Conservation (phyloP, 92 coral and sea anemone genomes). For the Plumapathes pennacea region DNA sequence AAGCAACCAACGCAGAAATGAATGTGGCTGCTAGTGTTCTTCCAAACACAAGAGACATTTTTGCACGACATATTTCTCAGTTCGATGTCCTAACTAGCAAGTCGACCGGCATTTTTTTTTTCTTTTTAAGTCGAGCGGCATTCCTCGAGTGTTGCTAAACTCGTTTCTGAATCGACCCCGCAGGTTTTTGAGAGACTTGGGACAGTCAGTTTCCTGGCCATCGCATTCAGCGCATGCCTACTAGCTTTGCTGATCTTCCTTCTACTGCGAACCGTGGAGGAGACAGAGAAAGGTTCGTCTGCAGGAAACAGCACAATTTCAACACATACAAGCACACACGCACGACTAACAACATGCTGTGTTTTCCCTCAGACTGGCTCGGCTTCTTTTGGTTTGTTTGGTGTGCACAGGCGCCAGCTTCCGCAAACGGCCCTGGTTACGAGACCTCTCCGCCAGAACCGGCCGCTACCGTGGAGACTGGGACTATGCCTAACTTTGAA, state of each 20-base stretch:
- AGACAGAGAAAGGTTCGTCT: conserved; percentile 43
- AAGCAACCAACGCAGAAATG: no score
- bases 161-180: no score
- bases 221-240: conserved; percentile 88
- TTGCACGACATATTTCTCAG: no score
- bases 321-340: no score
- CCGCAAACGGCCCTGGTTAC: conserved; percentile 27
- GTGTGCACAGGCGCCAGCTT: conserved; percentile 74
- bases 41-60: no score
- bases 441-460: conserved; percentile 49
- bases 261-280: conserved; percentile 78
- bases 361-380: conserved; percentile 63
- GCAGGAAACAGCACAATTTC: neutral
- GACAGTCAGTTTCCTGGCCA: conserved; percentile 89
- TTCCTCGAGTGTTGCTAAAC: no score
- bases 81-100: no score
- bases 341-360: neutral
- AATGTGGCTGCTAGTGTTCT: no score
- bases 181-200: conserved; percentile 94
- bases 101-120: no score
- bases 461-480: conserved; percentile 70
- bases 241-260: conserved; percentile 84
- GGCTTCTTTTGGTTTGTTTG: conserved; percentile 92
- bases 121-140: no score
- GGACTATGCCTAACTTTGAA: conserved; percentile 59